Conservation (phyloP, 2,797 vertebrate genomes). For the Buphagus erythrorhynchus region DNA sequence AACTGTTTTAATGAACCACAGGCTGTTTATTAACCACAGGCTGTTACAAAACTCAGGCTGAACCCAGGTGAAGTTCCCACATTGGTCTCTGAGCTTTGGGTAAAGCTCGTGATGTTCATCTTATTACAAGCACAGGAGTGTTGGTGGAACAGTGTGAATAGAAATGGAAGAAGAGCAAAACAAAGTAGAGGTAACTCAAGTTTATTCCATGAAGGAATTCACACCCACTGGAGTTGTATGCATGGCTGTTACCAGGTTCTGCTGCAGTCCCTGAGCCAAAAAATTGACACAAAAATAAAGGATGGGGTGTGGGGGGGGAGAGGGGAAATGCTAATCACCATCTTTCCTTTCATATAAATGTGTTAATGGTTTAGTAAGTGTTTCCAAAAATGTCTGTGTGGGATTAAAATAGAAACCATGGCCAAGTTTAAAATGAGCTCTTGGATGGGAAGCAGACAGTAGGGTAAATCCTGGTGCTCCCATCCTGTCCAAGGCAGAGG, state of each 20-base stretch:
- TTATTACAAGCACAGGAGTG: background rate
- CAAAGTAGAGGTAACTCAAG: background rate
- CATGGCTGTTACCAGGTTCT: slow-evolving; percentile 29
- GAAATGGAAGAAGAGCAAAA: background rate
- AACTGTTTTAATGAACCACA: background rate
- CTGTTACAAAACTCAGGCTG: background rate
- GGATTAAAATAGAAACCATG: slow-evolving; percentile 43
- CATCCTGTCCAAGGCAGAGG: background rate
- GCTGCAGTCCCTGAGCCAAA: background rate
- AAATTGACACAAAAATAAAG: slow-evolving; percentile 47
- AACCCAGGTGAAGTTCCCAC: background rate
- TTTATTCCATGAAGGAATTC: slow-evolving; percentile 22
- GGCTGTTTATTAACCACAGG: background rate
- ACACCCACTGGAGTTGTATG: background rate
- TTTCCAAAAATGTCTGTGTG: slow-evolving; percentile 63
- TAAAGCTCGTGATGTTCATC: background rate
- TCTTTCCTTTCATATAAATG: slow-evolving; percentile 58
- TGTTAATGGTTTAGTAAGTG: slow-evolving; percentile 62
- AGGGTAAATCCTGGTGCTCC: background rate
- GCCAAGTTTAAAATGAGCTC: slow-evolving; percentile 53
- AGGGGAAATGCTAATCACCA: slow-evolving; percentile 35
- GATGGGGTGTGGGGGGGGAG: background rate
- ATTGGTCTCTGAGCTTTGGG: background rate
- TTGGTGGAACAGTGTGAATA: background rate
- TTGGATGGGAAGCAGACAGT: slow-evolving; percentile 27